phyloP scores from a whole-genome alignment of 2,797 vertebrate genomes.

The Syngnathus acus region DNA sequence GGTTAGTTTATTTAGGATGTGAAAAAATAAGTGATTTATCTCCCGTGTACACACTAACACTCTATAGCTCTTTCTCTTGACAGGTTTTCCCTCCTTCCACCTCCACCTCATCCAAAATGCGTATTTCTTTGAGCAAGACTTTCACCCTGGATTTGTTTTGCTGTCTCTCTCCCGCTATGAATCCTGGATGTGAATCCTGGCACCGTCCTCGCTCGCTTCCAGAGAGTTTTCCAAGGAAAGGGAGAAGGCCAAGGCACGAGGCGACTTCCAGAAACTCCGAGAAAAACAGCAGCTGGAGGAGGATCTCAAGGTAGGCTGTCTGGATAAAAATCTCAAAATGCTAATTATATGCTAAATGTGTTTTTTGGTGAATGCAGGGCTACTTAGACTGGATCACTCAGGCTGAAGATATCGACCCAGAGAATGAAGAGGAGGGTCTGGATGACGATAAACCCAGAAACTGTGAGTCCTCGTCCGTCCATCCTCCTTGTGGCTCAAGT shows the following conservation, averaged over 20 bases:
- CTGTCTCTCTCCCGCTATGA: slow-evolving; percentile 7
- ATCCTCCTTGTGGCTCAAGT: slow-evolving; percentile 31
- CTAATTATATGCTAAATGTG: too few species aligned
- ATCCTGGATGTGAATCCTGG: background rate
- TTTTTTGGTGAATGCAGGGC: slow-evolving; percentile 61
- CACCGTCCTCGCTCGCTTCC: slow-evolving; percentile 20
- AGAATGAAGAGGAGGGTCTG: slow-evolving; percentile 94
- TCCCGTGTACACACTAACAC: slow-evolving; percentile 43
- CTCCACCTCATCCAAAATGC: slow-evolving; percentile 6
- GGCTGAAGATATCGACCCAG: slow-evolving; percentile 97
- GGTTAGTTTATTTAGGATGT: too few species aligned
- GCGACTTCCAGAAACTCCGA: slow-evolving; percentile 94
- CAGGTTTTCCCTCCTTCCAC: slow-evolving; percentile 38
- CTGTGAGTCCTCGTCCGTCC: slow-evolving; percentile 73
- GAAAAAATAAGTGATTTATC: background rate
- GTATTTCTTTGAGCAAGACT: slow-evolving; percentile 12
- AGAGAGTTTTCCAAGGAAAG: slow-evolving; percentile 99
- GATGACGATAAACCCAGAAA: slow-evolving; percentile 96
- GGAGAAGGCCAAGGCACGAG: slow-evolving; percentile 95
- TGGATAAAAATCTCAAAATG: background rate
- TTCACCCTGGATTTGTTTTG: slow-evolving; percentile 31
- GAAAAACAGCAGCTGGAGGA: slow-evolving; percentile 97
- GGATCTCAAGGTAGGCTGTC: slow-evolving; percentile 71
- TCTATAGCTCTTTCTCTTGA: slow-evolving; percentile 8
- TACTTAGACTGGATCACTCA: slow-evolving; percentile 99